phyloP scores from a whole-genome alignment of 2,113 vertebrate genomes.

The Dasyprocta punctata region DNA sequence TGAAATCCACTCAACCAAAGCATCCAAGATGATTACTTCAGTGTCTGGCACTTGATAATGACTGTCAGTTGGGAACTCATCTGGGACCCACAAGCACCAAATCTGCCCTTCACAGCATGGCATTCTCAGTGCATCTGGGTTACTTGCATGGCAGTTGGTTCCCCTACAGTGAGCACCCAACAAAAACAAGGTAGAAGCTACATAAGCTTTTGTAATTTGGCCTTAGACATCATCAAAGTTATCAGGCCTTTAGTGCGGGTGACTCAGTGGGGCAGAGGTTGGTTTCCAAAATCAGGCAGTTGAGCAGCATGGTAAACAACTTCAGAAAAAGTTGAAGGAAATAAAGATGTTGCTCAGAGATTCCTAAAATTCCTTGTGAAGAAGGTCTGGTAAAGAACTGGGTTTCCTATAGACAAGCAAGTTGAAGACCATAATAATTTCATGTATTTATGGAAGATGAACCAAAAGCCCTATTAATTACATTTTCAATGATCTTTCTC shows the following conservation, averaged over 20 bases:
- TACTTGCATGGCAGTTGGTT: background rate
- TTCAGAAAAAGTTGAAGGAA: background rate
- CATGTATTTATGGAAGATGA: background rate
- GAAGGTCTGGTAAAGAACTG: background rate
- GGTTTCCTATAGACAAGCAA: background rate
- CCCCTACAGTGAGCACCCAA: background rate
- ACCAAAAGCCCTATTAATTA: background rate
- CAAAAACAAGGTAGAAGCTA: background rate
- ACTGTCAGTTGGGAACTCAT: background rate
- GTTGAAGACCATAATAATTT: background rate
- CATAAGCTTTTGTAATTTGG: background rate
- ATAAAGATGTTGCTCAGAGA: background rate
- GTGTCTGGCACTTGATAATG: background rate
- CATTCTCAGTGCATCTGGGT: background rate
- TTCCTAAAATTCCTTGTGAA: background rate
- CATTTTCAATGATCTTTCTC: background rate
- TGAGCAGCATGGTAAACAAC: background rate
- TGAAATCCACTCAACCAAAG: background rate
- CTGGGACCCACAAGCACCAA: background rate
- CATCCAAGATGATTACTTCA: background rate
- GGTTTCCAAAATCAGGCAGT: background rate
- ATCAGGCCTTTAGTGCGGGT: background rate
- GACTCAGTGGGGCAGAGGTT: background rate
- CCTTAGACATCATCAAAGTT: background rate
- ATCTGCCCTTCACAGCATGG: background rate